Conservation (phyloP, 2,888 invertebrate genomes). For the Philereme transversata region DNA sequence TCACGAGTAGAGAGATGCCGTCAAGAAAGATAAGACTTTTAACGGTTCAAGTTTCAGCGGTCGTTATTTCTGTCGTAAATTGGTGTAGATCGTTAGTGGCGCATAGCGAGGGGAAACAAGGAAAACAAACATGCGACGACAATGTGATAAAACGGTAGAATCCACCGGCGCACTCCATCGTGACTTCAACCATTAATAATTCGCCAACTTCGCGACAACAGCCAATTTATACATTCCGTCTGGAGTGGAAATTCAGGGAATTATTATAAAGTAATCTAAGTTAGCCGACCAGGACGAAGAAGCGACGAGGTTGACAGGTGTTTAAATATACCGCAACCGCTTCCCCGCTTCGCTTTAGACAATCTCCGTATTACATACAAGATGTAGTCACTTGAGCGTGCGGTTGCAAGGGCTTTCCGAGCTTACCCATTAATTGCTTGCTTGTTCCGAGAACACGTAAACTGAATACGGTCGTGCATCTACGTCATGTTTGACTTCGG, state of each 20-base stretch:
- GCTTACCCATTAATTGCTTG: slow-evolving; percentile 58
- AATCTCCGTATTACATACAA: slow-evolving; percentile 60
- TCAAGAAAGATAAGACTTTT: slow-evolving; percentile 58
- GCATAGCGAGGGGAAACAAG: slow-evolving; percentile 47
- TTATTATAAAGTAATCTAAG: slow-evolving; percentile 82
- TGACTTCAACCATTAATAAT: slow-evolving; percentile 68
- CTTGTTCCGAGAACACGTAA: slow-evolving; percentile 37
- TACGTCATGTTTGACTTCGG: slow-evolving; percentile 35
- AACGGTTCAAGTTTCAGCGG: slow-evolving; percentile 60
- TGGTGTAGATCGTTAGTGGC: slow-evolving; percentile 60
- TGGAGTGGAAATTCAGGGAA: slow-evolving; percentile 67
- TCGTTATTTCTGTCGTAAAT: slow-evolving; percentile 64
- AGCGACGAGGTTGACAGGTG: slow-evolving; percentile 71
- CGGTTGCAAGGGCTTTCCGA: slow-evolving; percentile 57
- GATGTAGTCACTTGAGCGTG: slow-evolving; percentile 58
- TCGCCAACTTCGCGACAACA: slow-evolving; percentile 66
- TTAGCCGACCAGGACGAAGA: slow-evolving; percentile 68
- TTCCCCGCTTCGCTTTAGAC: slow-evolving; percentile 54
- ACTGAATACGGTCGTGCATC: slow-evolving; percentile 35
- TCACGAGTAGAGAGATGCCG: slow-evolving; percentile 41
- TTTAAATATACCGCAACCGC: slow-evolving; percentile 70
- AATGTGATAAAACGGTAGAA: slow-evolving; percentile 62
- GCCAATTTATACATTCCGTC: slow-evolving; percentile 71
- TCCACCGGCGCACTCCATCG: slow-evolving; percentile 50
- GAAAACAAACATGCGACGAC: slow-evolving; percentile 59